These are phyloP conservation scores for Polymixis flavicincta DNA, from an alignment of 2,888 invertebrate genomes.

Conservation along the genomic window DNA sequence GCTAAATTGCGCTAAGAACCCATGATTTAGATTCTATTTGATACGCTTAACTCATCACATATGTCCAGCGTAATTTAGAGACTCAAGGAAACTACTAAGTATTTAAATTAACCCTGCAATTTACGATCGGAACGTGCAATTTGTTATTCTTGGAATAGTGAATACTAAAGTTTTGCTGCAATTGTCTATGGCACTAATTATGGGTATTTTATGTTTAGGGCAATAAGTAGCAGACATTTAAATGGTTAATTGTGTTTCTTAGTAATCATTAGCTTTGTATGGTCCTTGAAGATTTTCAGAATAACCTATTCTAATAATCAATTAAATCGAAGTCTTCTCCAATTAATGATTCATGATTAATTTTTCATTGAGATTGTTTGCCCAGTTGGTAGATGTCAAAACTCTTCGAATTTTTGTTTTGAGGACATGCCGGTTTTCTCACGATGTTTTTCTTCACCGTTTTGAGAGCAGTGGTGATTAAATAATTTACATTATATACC, in stretches of 20 bases:
- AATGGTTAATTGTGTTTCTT: background rate
- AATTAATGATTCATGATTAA: background rate
- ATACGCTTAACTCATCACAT: constrained; percentile 47
- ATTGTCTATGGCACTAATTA: constrained; percentile 17
- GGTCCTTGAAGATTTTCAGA: background rate
- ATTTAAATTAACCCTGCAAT: constrained; percentile 53
- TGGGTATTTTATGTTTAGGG: background rate
- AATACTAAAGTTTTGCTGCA: constrained; percentile 24
- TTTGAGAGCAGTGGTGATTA: no score
- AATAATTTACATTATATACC: no score
- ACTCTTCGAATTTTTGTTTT: no score
- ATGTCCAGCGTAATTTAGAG: constrained; percentile 42
- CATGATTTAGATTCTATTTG: constrained; percentile 30
- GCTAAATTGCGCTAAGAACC: background rate
- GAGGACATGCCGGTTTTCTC: no score
- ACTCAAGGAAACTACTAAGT: constrained; percentile 48
- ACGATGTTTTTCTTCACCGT: no score
- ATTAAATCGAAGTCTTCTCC: background rate
- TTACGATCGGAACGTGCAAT: constrained; percentile 42
- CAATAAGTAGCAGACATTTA: background rate
- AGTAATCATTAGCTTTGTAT: background rate
- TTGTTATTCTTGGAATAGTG: constrained; percentile 47
- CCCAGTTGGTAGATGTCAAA: no score
- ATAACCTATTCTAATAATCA: background rate
- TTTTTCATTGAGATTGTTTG: background rate